Base-by-base conservation (phyloP, 2,888 invertebrate genomes). In the Clanis bilineata region DNA sequence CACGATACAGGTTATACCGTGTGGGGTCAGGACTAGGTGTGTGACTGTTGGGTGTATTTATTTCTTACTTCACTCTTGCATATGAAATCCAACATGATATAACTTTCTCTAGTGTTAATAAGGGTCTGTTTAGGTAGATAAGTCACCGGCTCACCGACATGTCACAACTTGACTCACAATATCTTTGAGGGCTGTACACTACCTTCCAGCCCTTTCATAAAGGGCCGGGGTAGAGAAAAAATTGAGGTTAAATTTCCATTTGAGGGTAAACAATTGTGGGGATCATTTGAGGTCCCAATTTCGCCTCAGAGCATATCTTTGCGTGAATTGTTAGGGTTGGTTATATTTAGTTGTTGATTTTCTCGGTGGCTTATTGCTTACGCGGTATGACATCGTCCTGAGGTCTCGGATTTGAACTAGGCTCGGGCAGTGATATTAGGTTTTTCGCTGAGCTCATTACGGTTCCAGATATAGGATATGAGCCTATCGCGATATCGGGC, bases 91-190 rank as follows among this genome's bases (percentile, higher is more conserved):
- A 25, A 51, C 12, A 51, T 57, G 44, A 59, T 56, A 60, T 60
- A 60, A 60, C 60, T 56, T 60, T 47, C 56, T 25, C 56, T 56
- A 36, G 36, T 56, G 58, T 58, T 58, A 58, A 58, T 58, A 58
- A 58, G 58, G 39, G 51, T 25, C 36, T 51, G 47, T 21, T 21
- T 39, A 58, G 58, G 58, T 58, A 58, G 58, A 51, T 39, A 58
- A 58, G 58, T 58, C 58, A 58, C 38, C 58, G 39, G 39, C 38
- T 57, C 18, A 21, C 9, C 23, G 47, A 39, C 58, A 58, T 58
- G 58, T 47, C 23, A 47, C 15, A 32, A 45, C 45, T 45, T 51
- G 21, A 39, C 58, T 39, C 38, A 18, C 55, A 56, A 39, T 39
- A 39, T 51, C 39, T 51, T 39, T 47, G 10, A 57, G 57, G 32